Conservation (phyloP, 2,113 vertebrate species). For the Arenaria interpres region DNA sequence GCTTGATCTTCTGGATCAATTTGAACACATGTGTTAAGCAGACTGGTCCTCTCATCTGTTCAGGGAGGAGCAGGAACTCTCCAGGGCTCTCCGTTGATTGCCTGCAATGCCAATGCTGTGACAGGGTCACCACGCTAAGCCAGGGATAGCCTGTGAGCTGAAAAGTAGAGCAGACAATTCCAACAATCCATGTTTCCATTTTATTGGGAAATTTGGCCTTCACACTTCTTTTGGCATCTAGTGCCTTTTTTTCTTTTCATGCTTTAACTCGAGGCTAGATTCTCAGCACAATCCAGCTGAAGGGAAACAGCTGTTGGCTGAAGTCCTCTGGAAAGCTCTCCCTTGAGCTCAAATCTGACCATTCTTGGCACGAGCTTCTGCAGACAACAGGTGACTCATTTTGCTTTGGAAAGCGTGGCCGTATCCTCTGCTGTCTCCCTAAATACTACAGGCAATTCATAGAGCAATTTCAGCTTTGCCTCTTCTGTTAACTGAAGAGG, state of each 20-base stretch:
- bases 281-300: constrained; percentile 39
- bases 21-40: background rate
- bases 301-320: constrained; percentile 57
- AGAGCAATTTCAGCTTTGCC: background rate
- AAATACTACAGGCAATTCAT: background rate
- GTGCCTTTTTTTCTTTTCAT: background rate
- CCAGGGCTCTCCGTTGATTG: background rate
- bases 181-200: background rate
- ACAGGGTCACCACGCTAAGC: background rate
- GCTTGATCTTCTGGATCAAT: background rate
- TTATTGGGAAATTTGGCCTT: background rate
- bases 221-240: background rate
- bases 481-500: constrained; percentile 24
- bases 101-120: background rate
- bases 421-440: background rate
- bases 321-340: constrained; percentile 34
- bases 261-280: constrained; percentile 9
- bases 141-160: background rate
- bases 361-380: constrained; percentile 7
- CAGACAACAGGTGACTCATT: constrained; percentile 65
- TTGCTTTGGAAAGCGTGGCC: background rate
- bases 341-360: background rate
- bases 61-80: background rate
- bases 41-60: background rate
- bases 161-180: background rate